Conservation (phyloP, 2,113 vertebrate genomes). For the Apaloderma vittatum region DNA sequence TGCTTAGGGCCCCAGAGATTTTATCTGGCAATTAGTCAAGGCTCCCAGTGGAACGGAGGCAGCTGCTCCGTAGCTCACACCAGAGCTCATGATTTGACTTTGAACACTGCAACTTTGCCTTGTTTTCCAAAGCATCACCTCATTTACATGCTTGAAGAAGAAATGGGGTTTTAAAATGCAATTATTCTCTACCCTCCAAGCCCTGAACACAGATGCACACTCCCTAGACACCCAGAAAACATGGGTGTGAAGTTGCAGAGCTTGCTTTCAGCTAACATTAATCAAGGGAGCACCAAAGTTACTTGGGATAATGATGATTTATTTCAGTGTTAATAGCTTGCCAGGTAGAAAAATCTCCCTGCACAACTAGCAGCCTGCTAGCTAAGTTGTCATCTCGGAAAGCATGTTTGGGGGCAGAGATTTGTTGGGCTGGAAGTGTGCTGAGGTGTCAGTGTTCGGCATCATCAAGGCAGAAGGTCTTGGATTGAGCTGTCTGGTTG, state of each 20-base stretch:
- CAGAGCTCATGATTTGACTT: background rate
- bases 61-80: background rate
- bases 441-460: background rate
- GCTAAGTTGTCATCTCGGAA: background rate
- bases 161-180: background rate
- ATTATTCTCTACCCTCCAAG: background rate
- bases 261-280: background rate
- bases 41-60: background rate
- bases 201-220: background rate
- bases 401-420: fast-evolving
- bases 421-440: background rate
- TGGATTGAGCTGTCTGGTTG: background rate
- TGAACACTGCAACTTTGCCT: background rate
- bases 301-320: slow-evolving; percentile 48
- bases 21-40: slow-evolving; percentile 9
- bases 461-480: background rate
- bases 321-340: slow-evolving; percentile 43
- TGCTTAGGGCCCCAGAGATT: background rate
- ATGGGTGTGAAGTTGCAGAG: background rate
- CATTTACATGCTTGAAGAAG: background rate
- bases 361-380: background rate
- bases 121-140: background rate
- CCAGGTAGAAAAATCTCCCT: slow-evolving; percentile 36
- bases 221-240: background rate
- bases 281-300: slow-evolving; percentile 36